Evolutionary conservation across 2,113 vertebrate genomes (phyloP), one percentile per base, ranked within the genome.

Genomic region (Misgurnus mizolepis): DNA sequence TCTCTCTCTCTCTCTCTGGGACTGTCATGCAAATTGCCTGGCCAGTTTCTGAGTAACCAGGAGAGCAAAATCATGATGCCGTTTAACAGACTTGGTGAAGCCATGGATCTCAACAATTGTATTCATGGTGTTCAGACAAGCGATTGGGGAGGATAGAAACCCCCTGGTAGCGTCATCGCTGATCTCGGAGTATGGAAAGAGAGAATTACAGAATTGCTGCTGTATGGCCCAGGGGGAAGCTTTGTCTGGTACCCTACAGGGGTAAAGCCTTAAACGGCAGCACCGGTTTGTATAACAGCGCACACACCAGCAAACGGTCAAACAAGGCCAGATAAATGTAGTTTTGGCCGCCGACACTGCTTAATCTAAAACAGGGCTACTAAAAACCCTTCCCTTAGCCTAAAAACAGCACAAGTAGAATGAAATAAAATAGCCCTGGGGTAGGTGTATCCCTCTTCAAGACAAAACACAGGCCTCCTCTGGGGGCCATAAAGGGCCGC

Each of bases 11-110:
- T 22, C 39, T 45, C 39, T 53, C 15, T 9, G 5, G 34, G 71
- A 45, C 62, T 78, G 87, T 88, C 88, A 88, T 90, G 79, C 89
- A 87, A 89, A 87, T 50, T 83, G 78, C 65, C 65, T 65, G 7
- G 78, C 55, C 79, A 86, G 83, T 39, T 50, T 66, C n/a, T 15
- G 60, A 50, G 40, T 47, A 41, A 75, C 55, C 3, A 2, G 78
- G 79, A 78, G 62, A 55, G 75, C 40, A 41, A 81, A 81, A 89
- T 88, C 84, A 84, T 68, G 86, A 85, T 79, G 87, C 82, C 86
- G 80, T 82, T 79, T 73, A 79, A 82, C 84, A 82, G 53, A 60
- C 61, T 72, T 49, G 18, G 60, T 76, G 53, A 79, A 80, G 83
- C 79, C 83, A 82, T 34, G 55, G 83, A 82, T 72, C 53, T 66